Evolutionary conservation across 2,797 vertebrate genomes (phyloP).

Genomic region (Ceyx erithaca): DNA sequence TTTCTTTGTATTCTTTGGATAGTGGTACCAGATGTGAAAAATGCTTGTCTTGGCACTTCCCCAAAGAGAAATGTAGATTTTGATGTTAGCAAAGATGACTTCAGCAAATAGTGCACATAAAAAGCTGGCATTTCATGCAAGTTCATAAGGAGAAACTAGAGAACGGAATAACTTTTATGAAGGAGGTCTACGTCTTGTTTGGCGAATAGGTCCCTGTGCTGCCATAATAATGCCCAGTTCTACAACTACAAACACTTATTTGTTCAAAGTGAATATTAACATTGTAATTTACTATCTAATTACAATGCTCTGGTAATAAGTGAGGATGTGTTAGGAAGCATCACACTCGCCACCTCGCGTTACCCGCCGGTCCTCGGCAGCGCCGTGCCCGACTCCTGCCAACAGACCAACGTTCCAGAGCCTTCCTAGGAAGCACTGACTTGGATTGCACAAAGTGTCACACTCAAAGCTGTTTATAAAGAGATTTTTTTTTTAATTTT

Average conservation of each 20-base stretch:
- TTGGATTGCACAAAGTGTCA: neutral
- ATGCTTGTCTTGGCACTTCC: slow-evolving; percentile 35
- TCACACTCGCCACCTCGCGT: neutral
- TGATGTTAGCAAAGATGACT: slow-evolving; percentile 41
- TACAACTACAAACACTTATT: slow-evolving; percentile 76
- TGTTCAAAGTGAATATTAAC: slow-evolving; percentile 84
- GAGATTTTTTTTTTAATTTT: neutral
- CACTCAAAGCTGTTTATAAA: neutral
- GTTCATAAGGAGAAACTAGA: slow-evolving; percentile 54
- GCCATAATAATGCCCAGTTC: slow-evolving; percentile 72
- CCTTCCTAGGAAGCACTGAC: neutral
- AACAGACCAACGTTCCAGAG: neutral
- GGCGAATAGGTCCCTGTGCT: slow-evolving; percentile 73
- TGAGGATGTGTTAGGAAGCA: slow-evolving; percentile 77
- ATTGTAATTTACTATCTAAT: slow-evolving; percentile 85
- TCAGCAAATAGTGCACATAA: slow-evolving; percentile 47
- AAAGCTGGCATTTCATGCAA: slow-evolving; percentile 34
- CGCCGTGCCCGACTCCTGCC: slow-evolving; percentile 44
- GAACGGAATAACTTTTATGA: slow-evolving; percentile 65
- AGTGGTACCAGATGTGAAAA: slow-evolving; percentile 35
- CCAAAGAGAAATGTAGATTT: slow-evolving; percentile 36
- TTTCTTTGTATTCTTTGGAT: slow-evolving; percentile 42
- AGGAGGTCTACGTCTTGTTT: slow-evolving; percentile 68
- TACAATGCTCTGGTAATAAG: slow-evolving; percentile 81
- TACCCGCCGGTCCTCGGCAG: slow-evolving; percentile 12